A percentile compares a stretch with the other conserved stretches of the same genome.
These are phyloP conservation scores for Gobiocypris rarus DNA, from an alignment of 2,113 vertebrate genomes.

Conservation along the genomic window DNA sequence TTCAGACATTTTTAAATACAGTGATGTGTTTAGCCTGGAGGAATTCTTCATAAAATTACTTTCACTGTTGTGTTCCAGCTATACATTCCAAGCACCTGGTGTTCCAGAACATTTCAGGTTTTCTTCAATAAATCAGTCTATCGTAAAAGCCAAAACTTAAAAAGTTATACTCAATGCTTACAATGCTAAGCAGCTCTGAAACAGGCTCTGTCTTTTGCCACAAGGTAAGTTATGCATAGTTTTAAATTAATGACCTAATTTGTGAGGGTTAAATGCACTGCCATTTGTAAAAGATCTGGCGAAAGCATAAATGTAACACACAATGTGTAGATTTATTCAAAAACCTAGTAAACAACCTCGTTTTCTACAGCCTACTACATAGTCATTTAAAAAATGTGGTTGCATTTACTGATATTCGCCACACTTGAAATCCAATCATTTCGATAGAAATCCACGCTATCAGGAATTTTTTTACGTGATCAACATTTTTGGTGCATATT, in stretches of 20 bases:
- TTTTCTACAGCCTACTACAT: not conserved
- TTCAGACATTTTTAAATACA: not conserved
- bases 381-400: not conserved
- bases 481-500: no score
- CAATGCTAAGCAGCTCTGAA: not conserved
- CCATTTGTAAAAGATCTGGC: not conserved
- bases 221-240: not conserved
- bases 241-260: not conserved
- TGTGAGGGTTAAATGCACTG: not conserved
- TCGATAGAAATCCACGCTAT: not conserved
- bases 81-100: slow-evolving; percentile 34
- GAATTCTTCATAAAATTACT: not conserved
- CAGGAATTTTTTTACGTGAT: no score
- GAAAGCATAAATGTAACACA: not conserved
- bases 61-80: not conserved
- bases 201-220: slow-evolving; percentile 11
- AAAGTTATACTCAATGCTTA: not conserved
- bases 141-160: slow-evolving; percentile 3
- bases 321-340: not conserved
- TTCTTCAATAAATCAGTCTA: slow-evolving; percentile 50
- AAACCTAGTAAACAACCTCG: not conserved
- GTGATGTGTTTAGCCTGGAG: not conserved
- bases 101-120: slow-evolving; percentile 35
- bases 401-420: not conserved
- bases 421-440: not conserved